Evolutionary conservation across 1,140 invertebrate genomes (phyloP), one percentile per base, ranked within the genome.

Genomic region (Nasonia giraulti): DNA sequence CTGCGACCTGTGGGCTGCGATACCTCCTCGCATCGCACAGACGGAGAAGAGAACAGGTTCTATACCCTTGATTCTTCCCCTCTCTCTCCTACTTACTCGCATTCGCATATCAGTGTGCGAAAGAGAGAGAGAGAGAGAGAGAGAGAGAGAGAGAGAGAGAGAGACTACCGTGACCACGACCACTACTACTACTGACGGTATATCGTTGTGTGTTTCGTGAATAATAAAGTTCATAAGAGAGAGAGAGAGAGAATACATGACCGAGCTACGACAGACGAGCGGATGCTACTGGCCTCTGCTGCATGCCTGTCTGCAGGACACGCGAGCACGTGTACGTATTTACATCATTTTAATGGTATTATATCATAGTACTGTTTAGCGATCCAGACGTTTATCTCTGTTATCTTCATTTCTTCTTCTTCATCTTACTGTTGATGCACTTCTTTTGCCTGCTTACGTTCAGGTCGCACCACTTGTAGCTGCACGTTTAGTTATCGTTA

Each of bases 281-380:
- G 23, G 69, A 27, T 71, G 5, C 69, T 71, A 44, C 75, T 1
- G 75, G 75, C 44, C 44, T 77, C 44, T 31, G 75, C 44, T 50
- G 75, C 75, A 77, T 55, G 75, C 44, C 23, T 62, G 27, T 78
- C 55, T 62, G 55, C 78, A 68, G 78, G 78, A 80, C 27, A 44
- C 78, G 78, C 78, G 62, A 80, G 78, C 78, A 80, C 78, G 78
- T 80, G 78, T 80, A 80, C 78, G 78, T 80, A 80, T 80, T 80
- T 69, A 79, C 76, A 62, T 79, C 27, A 66, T 79, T 79, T 66
- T 77, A 77, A 50, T 6, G 69, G 10, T 50, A 77, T 20, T 50
- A 77, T 20, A 23, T 20, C 55, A 27, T 62, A 62, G n/a, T 71
- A 62, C 55, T 62, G 7, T 14, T 62, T 4, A 0, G n/a, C 20